Percentiles rank a stretch among this genome's conserved stretches.
phyloP scores from a whole-genome alignment of 2,888 invertebrate species.

The Tortrix viridana region DNA sequence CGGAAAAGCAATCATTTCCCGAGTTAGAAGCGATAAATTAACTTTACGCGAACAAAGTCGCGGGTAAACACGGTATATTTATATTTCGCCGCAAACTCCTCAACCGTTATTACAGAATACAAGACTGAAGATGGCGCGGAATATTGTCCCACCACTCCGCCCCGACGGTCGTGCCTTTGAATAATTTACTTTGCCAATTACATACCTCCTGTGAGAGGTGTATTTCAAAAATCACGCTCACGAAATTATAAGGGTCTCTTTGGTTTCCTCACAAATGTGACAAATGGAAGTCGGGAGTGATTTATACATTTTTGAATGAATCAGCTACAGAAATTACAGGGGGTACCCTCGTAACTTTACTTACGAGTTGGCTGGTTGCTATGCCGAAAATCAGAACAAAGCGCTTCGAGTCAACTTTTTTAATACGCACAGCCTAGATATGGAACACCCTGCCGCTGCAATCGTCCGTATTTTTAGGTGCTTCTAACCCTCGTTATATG shows the following conservation, averaged over 20 bases:
- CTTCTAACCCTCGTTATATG: no score
- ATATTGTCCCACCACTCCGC: conserved; percentile 1
- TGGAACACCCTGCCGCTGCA: no score
- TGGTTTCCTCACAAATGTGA: background rate
- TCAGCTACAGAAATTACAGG: no score
- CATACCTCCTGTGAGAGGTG: background rate
- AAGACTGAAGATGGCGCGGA: background rate
- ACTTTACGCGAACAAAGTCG: no score
- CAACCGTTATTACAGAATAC: background rate
- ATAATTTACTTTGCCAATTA: conserved; percentile 5
- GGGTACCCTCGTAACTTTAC: no score
- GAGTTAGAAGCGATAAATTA: no score
- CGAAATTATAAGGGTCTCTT: background rate
- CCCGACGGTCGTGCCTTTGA: background rate
- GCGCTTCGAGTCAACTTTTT: no score
- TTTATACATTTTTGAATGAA: background rate
- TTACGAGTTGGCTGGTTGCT: no score
- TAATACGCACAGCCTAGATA: no score
- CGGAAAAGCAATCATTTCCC: no score
- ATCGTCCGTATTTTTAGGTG: no score
- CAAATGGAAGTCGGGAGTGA: background rate
- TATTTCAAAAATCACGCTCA: background rate
- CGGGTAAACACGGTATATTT: background rate
- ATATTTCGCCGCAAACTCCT: background rate
- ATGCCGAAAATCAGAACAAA: no score